These are phyloP conservation scores for Neogobius melanostomus DNA, from an alignment of 2,113 vertebrate genomes.

Conservation along the genomic window DNA sequence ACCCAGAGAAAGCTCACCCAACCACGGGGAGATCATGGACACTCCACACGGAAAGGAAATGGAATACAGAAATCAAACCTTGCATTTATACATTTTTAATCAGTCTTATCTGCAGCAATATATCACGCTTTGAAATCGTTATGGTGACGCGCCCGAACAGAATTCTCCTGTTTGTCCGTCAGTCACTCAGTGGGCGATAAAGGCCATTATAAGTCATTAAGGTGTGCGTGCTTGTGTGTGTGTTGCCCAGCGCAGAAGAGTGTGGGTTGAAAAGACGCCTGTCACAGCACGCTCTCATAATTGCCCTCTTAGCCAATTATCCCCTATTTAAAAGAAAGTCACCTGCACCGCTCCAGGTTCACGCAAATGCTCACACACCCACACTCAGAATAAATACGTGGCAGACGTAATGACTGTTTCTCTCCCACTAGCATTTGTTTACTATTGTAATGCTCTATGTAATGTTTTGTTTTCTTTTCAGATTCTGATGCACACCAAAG, in stretches of 20 bases:
- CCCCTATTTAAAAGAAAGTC: conserved; percentile 93
- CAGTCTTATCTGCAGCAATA: no score
- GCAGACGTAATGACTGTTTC: conserved; percentile 82
- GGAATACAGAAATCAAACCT: no score
- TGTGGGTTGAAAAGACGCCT: conserved; percentile 93
- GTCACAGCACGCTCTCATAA: conserved; percentile 92
- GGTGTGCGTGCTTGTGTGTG: conserved; percentile 77
- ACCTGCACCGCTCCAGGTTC: conserved; percentile 83
- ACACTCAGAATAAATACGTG: conserved; percentile 32
- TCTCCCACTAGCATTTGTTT: conserved; percentile 79
- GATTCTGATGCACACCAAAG: conserved; percentile 99
- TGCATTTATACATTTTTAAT: no score
- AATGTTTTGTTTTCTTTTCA: conserved; percentile 61
- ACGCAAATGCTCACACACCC: conserved; percentile 23
- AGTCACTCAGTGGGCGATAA: conserved; percentile 88
- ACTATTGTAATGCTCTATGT: conserved; percentile 10
- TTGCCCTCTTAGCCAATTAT: conserved; percentile 99
- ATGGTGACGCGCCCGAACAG: conserved; percentile 35
- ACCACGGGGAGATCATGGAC: no score
- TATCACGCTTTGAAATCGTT: no score
- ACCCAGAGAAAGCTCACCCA: no score
- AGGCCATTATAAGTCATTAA: conserved; percentile 97
- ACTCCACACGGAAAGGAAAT: no score
- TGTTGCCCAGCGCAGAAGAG: conserved; percentile 67
- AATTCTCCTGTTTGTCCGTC: conserved; percentile 61